Conservation (phyloP, 2,113 vertebrate genomes). For the Willisornis vidua region DNA sequence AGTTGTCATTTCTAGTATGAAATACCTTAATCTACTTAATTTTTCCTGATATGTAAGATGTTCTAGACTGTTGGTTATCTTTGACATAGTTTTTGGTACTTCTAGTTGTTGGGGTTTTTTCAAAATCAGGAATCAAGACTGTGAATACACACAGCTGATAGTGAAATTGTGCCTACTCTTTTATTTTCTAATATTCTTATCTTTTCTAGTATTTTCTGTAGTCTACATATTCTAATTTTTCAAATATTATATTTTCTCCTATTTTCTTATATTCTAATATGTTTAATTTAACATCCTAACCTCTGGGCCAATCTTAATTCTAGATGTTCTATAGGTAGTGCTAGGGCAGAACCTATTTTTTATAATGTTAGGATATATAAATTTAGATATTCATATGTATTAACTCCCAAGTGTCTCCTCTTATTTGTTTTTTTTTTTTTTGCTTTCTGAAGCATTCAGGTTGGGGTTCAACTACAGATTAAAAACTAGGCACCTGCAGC, state of each 20-base stretch:
- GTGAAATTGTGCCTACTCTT: rapidly evolving
- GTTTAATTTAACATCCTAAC: background rate
- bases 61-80: background rate
- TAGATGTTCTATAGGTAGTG: background rate
- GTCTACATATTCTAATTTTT: background rate
- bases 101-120: background rate
- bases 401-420: background rate
- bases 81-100: background rate
- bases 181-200: background rate
- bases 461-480: background rate
- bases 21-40: background rate
- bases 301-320: background rate
- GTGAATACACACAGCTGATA: background rate
- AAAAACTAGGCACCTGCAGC: background rate
- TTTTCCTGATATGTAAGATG: rapidly evolving
- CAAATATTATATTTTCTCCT: background rate
- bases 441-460: background rate
- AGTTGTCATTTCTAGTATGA: background rate
- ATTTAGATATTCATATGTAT: background rate
- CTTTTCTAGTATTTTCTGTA: background rate
- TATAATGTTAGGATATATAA: background rate
- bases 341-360: background rate
- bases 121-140: background rate
- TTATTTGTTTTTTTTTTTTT: background rate
- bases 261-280: background rate